A percentile compares a stretch with the other conserved stretches of the same genome.
Conservation (phyloP, 1,140 invertebrate species). For the Neodiprion fabricii region DNA sequence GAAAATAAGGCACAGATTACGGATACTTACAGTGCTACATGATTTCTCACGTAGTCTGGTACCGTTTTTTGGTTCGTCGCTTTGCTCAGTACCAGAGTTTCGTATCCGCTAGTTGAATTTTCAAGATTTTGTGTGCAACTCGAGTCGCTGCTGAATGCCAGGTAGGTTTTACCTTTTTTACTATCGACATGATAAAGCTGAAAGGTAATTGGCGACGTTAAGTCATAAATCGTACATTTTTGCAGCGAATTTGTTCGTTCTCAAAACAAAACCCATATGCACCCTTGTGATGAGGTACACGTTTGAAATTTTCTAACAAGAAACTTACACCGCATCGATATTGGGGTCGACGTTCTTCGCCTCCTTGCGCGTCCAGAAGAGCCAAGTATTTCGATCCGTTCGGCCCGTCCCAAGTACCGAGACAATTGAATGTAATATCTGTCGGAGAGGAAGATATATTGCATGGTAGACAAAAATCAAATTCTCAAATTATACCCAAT, state of each 20-base stretch:
- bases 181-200: constrained; percentile 69
- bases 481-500: constrained; percentile 22
- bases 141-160: constrained; percentile 74
- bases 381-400: constrained; percentile 68
- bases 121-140: constrained; percentile 68
- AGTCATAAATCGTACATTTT: constrained; percentile 1
- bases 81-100: constrained; percentile 65
- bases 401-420: constrained; percentile 71
- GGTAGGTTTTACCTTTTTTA: constrained; percentile 64
- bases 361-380: constrained; percentile 65
- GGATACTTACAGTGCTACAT: constrained; percentile 53
- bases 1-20: constrained; percentile 5
- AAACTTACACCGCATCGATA: constrained; percentile 74
- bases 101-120: constrained; percentile 67
- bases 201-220: constrained; percentile 30
- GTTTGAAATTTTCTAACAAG: constrained; percentile 11
- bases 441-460: constrained; percentile 28
- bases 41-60: constrained; percentile 53
- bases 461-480: constrained; percentile 20
- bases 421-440: constrained; percentile 73
- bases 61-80: constrained; percentile 53
- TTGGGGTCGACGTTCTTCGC: constrained; percentile 59
- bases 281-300: background rate
- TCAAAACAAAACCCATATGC: constrained; percentile 11
- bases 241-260: constrained; percentile 21